Percentiles rank a stretch among this genome's conserved stretches.
These are phyloP conservation scores for Drosophila lacteicornis DNA, from an alignment of 1,140 invertebrate genomes.

Conservation along the genomic window DNA sequence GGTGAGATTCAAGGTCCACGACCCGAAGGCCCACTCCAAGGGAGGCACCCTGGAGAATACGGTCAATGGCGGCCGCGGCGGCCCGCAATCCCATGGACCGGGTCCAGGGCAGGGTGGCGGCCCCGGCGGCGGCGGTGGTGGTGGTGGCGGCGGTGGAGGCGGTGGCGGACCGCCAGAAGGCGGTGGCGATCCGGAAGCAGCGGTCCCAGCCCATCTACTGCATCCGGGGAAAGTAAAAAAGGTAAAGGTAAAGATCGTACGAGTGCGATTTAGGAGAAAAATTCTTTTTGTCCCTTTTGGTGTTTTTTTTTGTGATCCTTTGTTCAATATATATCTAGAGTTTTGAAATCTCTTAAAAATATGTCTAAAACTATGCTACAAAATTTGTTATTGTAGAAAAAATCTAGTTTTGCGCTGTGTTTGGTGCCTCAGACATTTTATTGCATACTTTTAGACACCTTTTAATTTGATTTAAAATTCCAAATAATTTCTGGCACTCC, in stretches of 20 bases:
- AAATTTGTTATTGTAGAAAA: background rate
- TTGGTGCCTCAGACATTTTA: background rate
- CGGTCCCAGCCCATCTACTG: conserved; percentile 90
- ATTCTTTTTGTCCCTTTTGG: background rate
- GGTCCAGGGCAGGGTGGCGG: conserved; percentile 69
- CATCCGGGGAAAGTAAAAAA: conserved; percentile 90
- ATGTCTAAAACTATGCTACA: background rate
- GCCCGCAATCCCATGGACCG: conserved; percentile 85
- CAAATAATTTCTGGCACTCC: background rate
- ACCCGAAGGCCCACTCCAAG: conserved; percentile 96
- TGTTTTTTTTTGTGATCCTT: background rate
- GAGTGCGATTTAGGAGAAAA: conserved; percentile 1
- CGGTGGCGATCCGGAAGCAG: conserved; percentile 87
- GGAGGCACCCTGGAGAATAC: conserved; percentile 95
- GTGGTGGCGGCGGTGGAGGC: conserved; percentile 81
- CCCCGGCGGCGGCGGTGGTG: conserved; percentile 84
- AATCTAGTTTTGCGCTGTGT: background rate
- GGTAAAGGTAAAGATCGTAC: conserved; percentile 76
- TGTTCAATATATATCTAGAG: background rate
- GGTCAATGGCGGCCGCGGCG: conserved; percentile 91
- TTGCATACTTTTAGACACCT: background rate
- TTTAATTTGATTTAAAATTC: background rate
- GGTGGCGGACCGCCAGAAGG: conserved; percentile 84
- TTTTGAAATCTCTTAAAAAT: background rate
- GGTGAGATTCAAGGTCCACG: conserved; percentile 96